phyloP scores from a whole-genome alignment of 2,888 invertebrate species.

The Apodemia zela region DNA sequence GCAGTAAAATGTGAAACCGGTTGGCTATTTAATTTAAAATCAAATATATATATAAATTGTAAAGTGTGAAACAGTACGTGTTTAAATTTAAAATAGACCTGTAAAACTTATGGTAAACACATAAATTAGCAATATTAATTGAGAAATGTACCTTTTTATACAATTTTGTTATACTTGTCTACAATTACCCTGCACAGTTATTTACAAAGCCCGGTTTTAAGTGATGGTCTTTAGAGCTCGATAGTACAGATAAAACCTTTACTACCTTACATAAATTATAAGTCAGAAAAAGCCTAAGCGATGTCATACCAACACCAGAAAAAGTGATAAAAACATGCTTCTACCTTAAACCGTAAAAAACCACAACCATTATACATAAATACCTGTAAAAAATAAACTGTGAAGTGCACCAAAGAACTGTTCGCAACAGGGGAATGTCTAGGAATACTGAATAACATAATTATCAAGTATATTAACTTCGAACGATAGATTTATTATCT shows the following conservation, averaged over 20 bases:
- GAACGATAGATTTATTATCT: too few species aligned
- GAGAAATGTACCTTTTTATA: background rate
- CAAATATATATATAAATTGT: too few species aligned
- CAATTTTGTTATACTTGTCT: background rate
- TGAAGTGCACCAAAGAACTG: constrained; percentile 61
- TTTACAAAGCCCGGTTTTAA: constrained; percentile 11
- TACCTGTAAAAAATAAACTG: constrained; percentile 47
- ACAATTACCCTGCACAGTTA: background rate
- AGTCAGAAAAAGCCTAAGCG: constrained; percentile 37
- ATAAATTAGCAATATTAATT: background rate
- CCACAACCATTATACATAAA: constrained; percentile 53
- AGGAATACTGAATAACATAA: constrained; percentile 3
- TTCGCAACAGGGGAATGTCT: constrained; percentile 42
- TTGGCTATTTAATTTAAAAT: too few species aligned
- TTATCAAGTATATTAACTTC: too few species aligned
- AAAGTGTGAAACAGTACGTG: too few species aligned
- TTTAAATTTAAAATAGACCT: too few species aligned
- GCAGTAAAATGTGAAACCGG: too few species aligned
- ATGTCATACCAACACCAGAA: constrained; percentile 76
- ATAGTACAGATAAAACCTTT: constrained; percentile 10
- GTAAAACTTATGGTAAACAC: background rate
- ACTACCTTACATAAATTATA: constrained; percentile 17
- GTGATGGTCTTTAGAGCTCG: constrained; percentile 9
- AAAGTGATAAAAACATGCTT: constrained; percentile 39
- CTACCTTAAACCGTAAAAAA: constrained; percentile 41